Conservation (phyloP, 2,888 invertebrate genomes). For the Hartigia nigra region DNA sequence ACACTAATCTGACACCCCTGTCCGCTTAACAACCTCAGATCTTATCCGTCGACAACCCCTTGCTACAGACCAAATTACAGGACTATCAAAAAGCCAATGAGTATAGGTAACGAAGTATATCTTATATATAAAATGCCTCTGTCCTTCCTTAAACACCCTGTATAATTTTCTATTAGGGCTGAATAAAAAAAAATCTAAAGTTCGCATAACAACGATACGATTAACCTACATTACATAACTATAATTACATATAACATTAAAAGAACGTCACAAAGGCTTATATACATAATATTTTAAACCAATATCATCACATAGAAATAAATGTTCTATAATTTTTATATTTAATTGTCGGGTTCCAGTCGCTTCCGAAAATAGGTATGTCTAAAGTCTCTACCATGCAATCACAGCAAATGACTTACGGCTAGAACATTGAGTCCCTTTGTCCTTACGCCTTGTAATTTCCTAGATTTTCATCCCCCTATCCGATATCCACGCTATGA, state of each 20-base stretch:
- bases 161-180: not conserved
- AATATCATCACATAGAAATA: not conserved
- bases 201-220: not conserved
- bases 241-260: not conserved
- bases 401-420: constrained; percentile 1
- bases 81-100: constrained; percentile 18
- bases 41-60: constrained; percentile 34
- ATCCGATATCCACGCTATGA: not conserved
- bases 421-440: not conserved
- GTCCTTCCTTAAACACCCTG: not conserved
- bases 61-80: constrained; percentile 11
- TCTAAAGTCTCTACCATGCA: constrained; percentile 2
- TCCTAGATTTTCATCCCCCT: not conserved
- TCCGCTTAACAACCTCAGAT: constrained; percentile 37
- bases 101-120: not conserved
- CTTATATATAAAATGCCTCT: not conserved
- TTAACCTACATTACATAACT: not conserved
- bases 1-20: constrained; percentile 54
- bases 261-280: not conserved
- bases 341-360: not conserved
- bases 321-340: not conserved
- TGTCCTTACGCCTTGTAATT: constrained; percentile 6
- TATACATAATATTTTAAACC: not conserved
- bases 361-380: not conserved
- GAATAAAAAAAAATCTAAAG: not conserved